Evolutionary conservation across 2,888 invertebrate genomes (phyloP).

Genomic region (Lydus trimaculatus): DNA sequence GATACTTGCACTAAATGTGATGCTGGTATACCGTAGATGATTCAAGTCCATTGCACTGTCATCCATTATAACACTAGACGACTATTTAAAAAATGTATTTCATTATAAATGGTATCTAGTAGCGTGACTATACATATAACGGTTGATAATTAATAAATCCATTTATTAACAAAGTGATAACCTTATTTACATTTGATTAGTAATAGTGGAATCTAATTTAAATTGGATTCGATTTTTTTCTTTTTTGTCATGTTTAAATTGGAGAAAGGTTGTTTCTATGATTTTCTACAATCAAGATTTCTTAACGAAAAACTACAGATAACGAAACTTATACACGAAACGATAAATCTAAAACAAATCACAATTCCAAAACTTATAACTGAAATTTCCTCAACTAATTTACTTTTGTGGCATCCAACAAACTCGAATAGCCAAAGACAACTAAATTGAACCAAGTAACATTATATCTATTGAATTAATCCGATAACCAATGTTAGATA

Average conservation of each 20-base stretch:
- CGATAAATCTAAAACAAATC: conserved; percentile 30
- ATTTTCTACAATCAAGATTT: not conserved
- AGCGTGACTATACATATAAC: conserved; percentile 29
- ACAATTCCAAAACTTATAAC: conserved; percentile 27
- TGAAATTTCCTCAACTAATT: conserved; percentile 38
- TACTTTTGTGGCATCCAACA: conserved; percentile 36
- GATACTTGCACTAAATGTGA: conserved; percentile 40
- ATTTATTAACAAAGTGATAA: conserved; percentile 26
- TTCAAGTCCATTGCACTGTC: conserved; percentile 44
- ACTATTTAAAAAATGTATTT: conserved; percentile 35
- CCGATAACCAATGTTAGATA: conserved; percentile 47
- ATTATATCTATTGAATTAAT: conserved; percentile 49
- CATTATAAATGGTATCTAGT: conserved; percentile 30
- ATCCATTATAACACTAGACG: conserved; percentile 33
- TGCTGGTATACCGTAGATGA: conserved; percentile 36
- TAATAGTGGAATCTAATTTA: not conserved
- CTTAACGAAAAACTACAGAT: not conserved
- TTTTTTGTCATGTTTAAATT: not conserved
- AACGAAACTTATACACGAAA: conserved; percentile 15
- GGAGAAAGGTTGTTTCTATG: too few species aligned
- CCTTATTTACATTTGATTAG: conserved; percentile 12
- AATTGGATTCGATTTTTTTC: not conserved
- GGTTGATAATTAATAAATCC: conserved; percentile 29
- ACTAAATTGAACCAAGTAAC: conserved; percentile 29
- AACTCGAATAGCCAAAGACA: conserved; percentile 35